Evolutionary conservation across 2,113 vertebrate genomes (phyloP), one percentile per base, ranked within the genome.

Genomic region (Coreoperca whiteheadi): DNA sequence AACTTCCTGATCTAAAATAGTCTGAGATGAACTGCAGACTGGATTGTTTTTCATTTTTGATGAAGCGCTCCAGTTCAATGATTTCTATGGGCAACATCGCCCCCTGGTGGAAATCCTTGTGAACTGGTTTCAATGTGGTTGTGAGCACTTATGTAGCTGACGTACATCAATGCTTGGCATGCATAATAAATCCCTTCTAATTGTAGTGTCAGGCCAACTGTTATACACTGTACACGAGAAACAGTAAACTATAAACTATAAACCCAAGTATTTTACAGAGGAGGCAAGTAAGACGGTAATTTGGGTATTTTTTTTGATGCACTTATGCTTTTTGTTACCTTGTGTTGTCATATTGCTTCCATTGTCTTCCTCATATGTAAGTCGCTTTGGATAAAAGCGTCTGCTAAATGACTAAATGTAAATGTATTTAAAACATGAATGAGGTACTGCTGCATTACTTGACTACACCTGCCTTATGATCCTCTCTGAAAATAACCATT

Each of bases 51-150:
- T 30, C 63, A 34, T 28, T 4, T 21, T 18, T n/a, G 3, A 34
- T 1, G 25, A 73, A 16, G 46, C 4, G 0, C 14, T 4, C 4
- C 10, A 43, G 32, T 14, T 67, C 15, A 54, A 20, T 51, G 8
- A 85, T 85, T 43, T 87, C 20, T 76, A n/a, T 66, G 32, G 30
- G n/a, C 75, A 84, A 90, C 66, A 75, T 32, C 71, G 77, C 90
- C 86, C 53, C 74, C 91, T 91, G 28, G 86, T 89, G 92, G 6
- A 57, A 2, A n/a, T 30, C 2, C 0, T 11, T 6, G 4, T 6
- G 2, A 85, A 69, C 20, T 32, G 32, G 21, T 63, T 74, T 73
- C 16, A 1, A 65, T 67, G 37, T 4, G 5, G 14, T 21, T n/a
- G 20, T 20, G 14, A 32, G 65, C 9, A 41, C 12, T 41, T 4